A percentile compares a stretch with the other conserved stretches of the same genome.
phyloP scores from a whole-genome alignment of 2,888 invertebrate species.

The Rapana venosa region DNA sequence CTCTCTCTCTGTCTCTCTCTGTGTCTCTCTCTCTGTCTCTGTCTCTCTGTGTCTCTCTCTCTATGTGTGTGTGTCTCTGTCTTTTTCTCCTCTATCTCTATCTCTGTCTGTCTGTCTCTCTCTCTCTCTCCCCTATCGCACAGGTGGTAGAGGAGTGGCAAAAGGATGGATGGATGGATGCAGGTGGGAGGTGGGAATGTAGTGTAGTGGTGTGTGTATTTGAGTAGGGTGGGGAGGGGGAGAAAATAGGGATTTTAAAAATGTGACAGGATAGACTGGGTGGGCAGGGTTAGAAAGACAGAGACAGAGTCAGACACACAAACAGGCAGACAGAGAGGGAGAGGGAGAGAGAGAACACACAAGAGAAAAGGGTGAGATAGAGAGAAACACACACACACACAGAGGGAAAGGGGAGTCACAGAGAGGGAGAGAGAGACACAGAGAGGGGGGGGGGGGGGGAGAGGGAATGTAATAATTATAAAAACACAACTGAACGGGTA shows the following conservation, averaged over 20 bases:
- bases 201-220: neutral
- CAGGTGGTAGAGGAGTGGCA: neutral
- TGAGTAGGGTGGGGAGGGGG: neutral
- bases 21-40: too few species aligned
- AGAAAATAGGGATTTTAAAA: neutral
- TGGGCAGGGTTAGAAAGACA: neutral
- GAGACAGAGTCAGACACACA: too few species aligned
- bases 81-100: too few species aligned
- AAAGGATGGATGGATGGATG: neutral
- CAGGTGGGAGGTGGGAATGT: neutral
- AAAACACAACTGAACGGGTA: neutral
- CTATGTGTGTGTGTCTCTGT: too few species aligned
- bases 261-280: neutral
- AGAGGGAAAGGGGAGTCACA: neutral
- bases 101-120: too few species aligned
- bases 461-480: neutral
- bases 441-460: neutral
- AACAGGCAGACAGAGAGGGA: too few species aligned
- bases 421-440: neutral
- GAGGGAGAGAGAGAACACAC: neutral
- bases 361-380: neutral
- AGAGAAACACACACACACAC: neutral
- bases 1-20: too few species aligned
- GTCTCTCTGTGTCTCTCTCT: too few species aligned
- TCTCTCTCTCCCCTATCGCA: too few species aligned